Percentiles rank a stretch among this genome's conserved stretches.
phyloP scores from a whole-genome alignment of 2,888 invertebrate genomes.

The Xanthia togata region DNA sequence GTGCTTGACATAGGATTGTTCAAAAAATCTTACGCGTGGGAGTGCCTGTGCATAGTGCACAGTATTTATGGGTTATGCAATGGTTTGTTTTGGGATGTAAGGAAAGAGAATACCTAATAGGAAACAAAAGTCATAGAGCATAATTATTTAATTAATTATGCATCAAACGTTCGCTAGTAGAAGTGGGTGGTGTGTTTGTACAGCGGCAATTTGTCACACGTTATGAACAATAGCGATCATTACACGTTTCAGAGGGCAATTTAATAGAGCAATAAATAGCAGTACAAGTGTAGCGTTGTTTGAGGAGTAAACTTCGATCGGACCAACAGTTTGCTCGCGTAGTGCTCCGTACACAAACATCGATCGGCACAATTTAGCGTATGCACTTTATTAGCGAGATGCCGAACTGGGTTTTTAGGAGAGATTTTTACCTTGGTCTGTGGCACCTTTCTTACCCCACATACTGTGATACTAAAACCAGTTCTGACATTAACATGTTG shows the following conservation, averaged over 20 bases:
- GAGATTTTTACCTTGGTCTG: not conserved
- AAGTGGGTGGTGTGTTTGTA: slow-evolving; percentile 2
- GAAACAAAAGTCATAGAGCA: slow-evolving; percentile 9
- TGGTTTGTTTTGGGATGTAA: not conserved
- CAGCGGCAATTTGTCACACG: slow-evolving; percentile 42
- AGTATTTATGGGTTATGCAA: not conserved
- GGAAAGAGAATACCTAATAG: not conserved
- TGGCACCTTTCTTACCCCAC: not conserved
- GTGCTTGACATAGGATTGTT: not conserved
- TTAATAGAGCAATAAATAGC: slow-evolving; percentile 56
- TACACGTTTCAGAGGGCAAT: slow-evolving; percentile 44
- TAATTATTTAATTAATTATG: too few relatives aligned
- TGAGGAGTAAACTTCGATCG: slow-evolving; percentile 26
- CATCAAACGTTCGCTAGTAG: not conserved
- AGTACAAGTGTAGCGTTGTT: slow-evolving; percentile 43
- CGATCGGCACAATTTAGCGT: not conserved
- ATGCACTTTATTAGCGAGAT: slow-evolving; percentile 9
- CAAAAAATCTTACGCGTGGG: not conserved
- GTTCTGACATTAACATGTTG: not conserved
- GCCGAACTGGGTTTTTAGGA: not conserved
- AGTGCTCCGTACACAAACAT: slow-evolving; percentile 17
- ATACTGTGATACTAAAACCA: not conserved
- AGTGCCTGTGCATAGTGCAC: not conserved
- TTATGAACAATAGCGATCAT: slow-evolving; percentile 44
- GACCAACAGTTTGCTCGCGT: slow-evolving; percentile 27